phyloP scores from a whole-genome alignment of 2,888 invertebrate genomes.

The Bimastos eiseni region DNA sequence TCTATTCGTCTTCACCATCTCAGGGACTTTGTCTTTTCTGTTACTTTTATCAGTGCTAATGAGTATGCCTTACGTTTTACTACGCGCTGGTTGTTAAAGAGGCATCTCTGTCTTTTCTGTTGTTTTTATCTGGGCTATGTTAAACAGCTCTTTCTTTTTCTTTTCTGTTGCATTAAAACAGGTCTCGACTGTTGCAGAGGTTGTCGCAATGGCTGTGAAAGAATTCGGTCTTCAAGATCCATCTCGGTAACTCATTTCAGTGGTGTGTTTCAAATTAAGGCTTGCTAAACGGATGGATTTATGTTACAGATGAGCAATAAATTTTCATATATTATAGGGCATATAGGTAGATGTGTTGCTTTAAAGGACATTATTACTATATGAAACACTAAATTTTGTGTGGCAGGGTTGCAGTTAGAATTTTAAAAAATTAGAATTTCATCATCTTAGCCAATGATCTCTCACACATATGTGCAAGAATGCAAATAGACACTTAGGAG shows the following conservation, averaged over 20 bases:
- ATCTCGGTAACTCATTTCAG: not conserved
- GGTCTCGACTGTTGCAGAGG: conserved; percentile 73
- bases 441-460: too few species aligned
- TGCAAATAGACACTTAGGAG: too few species aligned
- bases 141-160: not conserved
- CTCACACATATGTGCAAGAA: too few species aligned
- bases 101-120: not conserved
- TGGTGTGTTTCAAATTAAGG: not conserved
- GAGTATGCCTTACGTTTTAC: too few species aligned
- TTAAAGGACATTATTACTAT: not conserved
- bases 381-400: not conserved
- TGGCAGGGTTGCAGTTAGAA: not conserved
- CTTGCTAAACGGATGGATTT: not conserved
- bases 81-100: not conserved
- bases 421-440: too few species aligned
- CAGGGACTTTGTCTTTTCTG: too few species aligned
- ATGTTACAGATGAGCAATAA: too few species aligned
- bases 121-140: too few species aligned
- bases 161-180: conserved; percentile 48
- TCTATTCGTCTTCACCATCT: too few species aligned
- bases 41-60: too few species aligned
- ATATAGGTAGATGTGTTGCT: not conserved
- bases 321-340: not conserved
- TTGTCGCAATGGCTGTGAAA: conserved; percentile 93
- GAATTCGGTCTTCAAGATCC: conserved; percentile 94